These are phyloP conservation scores for Paramormyrops hopkinsi DNA, from an alignment of 2,797 vertebrate genomes.

Conservation along the genomic window DNA sequence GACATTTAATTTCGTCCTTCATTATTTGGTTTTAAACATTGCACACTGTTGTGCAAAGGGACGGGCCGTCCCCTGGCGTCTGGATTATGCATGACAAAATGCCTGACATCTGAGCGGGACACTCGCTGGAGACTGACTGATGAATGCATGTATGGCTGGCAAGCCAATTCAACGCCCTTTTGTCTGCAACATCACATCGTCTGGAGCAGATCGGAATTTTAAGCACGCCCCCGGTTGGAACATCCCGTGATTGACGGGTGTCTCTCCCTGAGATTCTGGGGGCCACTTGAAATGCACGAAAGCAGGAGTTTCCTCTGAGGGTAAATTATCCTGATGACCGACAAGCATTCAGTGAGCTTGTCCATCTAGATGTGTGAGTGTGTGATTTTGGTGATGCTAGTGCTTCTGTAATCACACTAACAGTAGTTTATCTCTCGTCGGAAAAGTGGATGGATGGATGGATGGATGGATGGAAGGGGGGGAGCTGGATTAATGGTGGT, in stretches of 20 bases:
- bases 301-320: neutral
- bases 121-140: conserved; percentile 20
- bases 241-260: conserved; percentile 32
- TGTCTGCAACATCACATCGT: conserved; percentile 25
- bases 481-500: neutral
- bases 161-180: conserved; percentile 31
- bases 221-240: conserved; percentile 24
- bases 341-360: neutral
- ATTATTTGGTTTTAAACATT: conserved; percentile 28
- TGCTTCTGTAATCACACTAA: neutral
- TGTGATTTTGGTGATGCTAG: neutral
- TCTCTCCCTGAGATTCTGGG: conserved; percentile 15
- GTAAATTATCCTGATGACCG: neutral
- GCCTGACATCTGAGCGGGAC: conserved; percentile 32
- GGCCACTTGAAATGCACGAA: neutral
- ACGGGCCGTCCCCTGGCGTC: conserved; percentile 11
- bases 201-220: conserved; percentile 30
- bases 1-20: conserved; percentile 25
- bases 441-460: neutral
- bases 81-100: conserved; percentile 35
- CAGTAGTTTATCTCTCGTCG: neutral
- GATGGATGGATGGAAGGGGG: neutral
- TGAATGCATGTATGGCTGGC: conserved; percentile 36
- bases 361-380: neutral
- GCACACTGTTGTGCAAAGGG: conserved; percentile 17